Evolutionary conservation across 1,140 invertebrate species (phyloP).

Genomic region (Caenorhabditis inopinata): DNA sequence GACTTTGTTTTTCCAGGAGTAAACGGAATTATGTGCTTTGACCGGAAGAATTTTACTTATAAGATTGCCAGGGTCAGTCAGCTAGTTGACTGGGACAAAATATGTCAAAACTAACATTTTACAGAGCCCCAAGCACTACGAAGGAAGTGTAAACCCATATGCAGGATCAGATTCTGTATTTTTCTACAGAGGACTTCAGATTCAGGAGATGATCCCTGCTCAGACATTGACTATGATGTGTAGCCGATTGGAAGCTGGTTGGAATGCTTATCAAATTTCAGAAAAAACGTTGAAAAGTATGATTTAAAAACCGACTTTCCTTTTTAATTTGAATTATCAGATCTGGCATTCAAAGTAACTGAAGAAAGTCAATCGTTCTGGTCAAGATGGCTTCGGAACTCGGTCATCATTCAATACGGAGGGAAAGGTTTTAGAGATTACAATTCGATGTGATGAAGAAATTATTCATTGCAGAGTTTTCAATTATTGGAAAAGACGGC

Average conservation of each 20-base stretch:
- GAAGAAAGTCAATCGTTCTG: neutral
- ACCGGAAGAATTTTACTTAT: neutral
- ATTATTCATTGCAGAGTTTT: neutral
- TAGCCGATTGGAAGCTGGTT: neutral
- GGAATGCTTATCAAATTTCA: neutral
- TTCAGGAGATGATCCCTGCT: slow-evolving; percentile 19
- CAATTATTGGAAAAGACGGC: neutral
- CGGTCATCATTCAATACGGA: neutral
- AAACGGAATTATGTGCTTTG: slow-evolving; percentile 17
- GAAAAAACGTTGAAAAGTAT: neutral
- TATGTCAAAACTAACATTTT: neutral
- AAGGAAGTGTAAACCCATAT: slow-evolving; percentile 19
- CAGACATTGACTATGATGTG: slow-evolving; percentile 6
- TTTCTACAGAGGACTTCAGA: neutral
- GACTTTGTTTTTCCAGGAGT: slow-evolving; percentile 7
- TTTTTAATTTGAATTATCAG: neutral
- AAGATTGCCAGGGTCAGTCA: neutral
- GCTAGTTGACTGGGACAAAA: neutral
- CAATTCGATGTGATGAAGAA: too few species aligned
- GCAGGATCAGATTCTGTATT: neutral
- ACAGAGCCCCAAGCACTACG: neutral
- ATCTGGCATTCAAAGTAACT: neutral
- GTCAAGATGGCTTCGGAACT: neutral
- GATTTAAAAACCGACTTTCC: neutral
- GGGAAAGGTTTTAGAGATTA: neutral